phyloP scores from a whole-genome alignment of 2,888 invertebrate species.

The Drosophila buzzatii region DNA sequence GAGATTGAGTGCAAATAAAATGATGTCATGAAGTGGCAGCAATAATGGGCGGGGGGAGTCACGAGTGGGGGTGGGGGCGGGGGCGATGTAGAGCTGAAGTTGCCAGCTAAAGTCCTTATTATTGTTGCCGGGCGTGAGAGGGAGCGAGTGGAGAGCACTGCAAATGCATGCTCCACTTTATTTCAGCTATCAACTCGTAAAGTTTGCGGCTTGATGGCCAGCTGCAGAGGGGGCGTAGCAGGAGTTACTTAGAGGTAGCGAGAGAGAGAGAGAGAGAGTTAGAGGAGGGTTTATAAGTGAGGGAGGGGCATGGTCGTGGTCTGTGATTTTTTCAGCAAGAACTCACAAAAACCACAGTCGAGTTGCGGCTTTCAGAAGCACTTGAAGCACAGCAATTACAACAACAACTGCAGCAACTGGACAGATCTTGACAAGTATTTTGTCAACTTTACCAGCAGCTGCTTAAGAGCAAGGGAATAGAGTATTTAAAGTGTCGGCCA shows the following conservation, averaged over 20 bases:
- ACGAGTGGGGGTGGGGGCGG: not conserved
- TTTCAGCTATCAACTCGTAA: constrained; percentile 78
- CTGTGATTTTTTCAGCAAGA: constrained; percentile 66
- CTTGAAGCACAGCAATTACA: constrained; percentile 64
- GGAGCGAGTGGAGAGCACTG: constrained; percentile 18
- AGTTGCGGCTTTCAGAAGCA: constrained; percentile 59
- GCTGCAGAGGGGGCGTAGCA: constrained; percentile 17
- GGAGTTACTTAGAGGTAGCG: constrained; percentile 26
- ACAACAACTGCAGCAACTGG: constrained; percentile 49
- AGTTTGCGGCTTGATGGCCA: constrained; percentile 74
- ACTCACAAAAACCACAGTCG: constrained; percentile 53
- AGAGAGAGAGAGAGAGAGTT: not conserved
- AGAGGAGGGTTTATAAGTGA: not conserved
- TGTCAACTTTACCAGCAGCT: constrained; percentile 71
- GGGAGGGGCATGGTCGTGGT: constrained; percentile 4
- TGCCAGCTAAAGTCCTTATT: constrained; percentile 10
- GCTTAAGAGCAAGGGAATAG: not conserved
- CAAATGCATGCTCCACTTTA: constrained; percentile 75
- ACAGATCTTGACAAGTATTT: constrained; percentile 74
- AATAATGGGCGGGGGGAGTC: constrained; percentile 11
- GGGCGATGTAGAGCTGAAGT: not conserved
- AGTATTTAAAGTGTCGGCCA: constrained; percentile 48
- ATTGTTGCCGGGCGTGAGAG: constrained; percentile 7
- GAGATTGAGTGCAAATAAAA: constrained; percentile 81
- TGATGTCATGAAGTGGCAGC: constrained; percentile 77